Evolutionary conservation across 2,888 invertebrate species (phyloP).

Genomic region (Helleia helle): DNA sequence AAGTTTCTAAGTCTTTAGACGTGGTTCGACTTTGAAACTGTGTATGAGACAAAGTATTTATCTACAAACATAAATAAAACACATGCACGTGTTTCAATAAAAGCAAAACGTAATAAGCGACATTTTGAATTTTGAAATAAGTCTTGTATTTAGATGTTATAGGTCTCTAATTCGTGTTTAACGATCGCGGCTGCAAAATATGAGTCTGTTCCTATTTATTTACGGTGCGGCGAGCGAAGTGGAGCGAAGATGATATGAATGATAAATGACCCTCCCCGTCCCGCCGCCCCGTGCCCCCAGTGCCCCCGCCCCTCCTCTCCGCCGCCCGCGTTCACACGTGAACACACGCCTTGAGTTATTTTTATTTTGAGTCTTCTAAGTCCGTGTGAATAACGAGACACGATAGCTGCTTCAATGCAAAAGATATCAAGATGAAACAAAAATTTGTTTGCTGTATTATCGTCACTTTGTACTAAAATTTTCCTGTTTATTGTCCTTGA

Average conservation of each 20-base stretch:
- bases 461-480: too few relatives aligned
- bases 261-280: constrained; percentile 71
- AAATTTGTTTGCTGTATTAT: too few relatives aligned
- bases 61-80: constrained; percentile 50
- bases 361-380: constrained; percentile 50
- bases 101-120: constrained; percentile 29
- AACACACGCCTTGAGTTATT: constrained; percentile 54
- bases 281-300: constrained; percentile 37
- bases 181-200: constrained; percentile 62
- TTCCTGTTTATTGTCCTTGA: too few relatives aligned
- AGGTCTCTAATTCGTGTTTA: constrained; percentile 32
- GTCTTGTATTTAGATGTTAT: constrained; percentile 21
- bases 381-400: constrained; percentile 45
- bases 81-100: constrained; percentile 61
- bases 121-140: constrained; percentile 19
- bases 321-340: constrained; percentile 56
- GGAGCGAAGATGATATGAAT: constrained; percentile 75
- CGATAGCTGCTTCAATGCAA: too few relatives aligned
- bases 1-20: too few relatives aligned
- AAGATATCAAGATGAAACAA: too few relatives aligned
- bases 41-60: too few relatives aligned
- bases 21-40: too few relatives aligned
- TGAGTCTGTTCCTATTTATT: constrained; percentile 75
- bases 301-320: constrained; percentile 27
- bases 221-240: constrained; percentile 74